These are phyloP conservation scores for Microplitis manilae DNA, from an alignment of 2,888 invertebrate genomes.

Conservation along the genomic window DNA sequence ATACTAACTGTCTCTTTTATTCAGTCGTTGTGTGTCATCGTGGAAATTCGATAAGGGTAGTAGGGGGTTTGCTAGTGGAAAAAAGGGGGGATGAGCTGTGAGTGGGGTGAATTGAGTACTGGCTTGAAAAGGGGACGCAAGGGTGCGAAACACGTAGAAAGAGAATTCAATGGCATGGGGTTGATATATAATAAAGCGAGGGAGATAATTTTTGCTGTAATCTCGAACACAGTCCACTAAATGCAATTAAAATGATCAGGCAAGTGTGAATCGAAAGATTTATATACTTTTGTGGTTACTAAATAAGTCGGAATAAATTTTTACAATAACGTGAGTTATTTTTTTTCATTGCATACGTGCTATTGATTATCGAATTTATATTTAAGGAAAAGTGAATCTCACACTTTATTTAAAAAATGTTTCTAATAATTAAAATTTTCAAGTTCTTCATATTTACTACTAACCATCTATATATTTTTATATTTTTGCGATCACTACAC, in stretches of 20 bases:
- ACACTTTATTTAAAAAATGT: no score
- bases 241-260: slow-evolving; percentile 23
- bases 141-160: slow-evolving; percentile 43
- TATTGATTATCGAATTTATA: no score
- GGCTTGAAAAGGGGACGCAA: background rate
- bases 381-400: no score
- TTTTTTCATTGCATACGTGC: no score
- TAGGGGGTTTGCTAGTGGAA: background rate
- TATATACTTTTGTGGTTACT: slow-evolving; percentile 6
- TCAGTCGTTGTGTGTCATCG: background rate
- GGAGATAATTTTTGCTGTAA: slow-evolving; percentile 23
- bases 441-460: no score
- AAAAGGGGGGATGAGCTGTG: no score
- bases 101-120: background rate
- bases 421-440: no score
- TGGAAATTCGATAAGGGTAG: background rate
- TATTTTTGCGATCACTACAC: no score
- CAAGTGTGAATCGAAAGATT: slow-evolving; percentile 14
- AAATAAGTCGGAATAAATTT: background rate
- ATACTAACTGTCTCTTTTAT: background rate
- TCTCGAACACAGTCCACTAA: slow-evolving; percentile 18
- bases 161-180: slow-evolving; percentile 6
- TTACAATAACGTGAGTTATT: background rate
- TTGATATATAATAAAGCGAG: slow-evolving; percentile 10
- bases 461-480: no score